These are phyloP conservation scores for Thryonomys swinderianus DNA, from an alignment of 2,113 vertebrate species.

Conservation along the genomic window DNA sequence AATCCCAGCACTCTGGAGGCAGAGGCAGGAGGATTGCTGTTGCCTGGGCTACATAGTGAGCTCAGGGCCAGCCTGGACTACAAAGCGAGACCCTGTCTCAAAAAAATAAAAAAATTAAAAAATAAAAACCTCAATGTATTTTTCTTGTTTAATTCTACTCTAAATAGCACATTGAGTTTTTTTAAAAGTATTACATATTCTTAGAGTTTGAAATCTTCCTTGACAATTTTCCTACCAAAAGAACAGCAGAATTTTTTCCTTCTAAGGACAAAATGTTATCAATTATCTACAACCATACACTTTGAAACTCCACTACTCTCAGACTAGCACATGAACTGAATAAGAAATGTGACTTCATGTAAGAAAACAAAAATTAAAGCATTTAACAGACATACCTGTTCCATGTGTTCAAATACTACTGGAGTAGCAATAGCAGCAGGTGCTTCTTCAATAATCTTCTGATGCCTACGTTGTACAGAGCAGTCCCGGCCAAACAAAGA, in stretches of 20 bases:
- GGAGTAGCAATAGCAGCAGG: constrained; percentile 96
- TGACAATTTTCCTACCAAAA: background rate
- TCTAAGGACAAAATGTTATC: constrained; percentile 17
- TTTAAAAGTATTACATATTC: constrained; percentile 24
- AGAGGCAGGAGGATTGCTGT: too few species aligned
- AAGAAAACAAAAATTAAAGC: constrained; percentile 13
- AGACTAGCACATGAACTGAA: background rate
- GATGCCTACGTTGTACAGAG: constrained; percentile 97
- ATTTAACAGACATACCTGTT: constrained; percentile 88
- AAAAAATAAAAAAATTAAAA: constrained; percentile 15
- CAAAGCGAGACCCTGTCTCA: too few species aligned
- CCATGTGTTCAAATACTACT: constrained; percentile 97
- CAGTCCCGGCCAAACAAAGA: constrained; percentile 98
- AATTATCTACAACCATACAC: background rate
- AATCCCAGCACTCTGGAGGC: too few species aligned
- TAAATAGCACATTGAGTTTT: background rate
- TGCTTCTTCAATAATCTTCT: constrained; percentile 99
- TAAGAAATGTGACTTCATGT: background rate
- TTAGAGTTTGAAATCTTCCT: constrained; percentile 24
- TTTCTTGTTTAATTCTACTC: constrained; percentile 15
- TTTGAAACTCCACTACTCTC: constrained; percentile 31
- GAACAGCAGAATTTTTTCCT: background rate
- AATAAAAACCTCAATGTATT: constrained; percentile 1
- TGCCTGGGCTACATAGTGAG: too few species aligned
- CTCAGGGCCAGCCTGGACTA: too few species aligned